A percentile compares a stretch with the other conserved stretches of the same genome.
Conservation (phyloP, 2,888 invertebrate genomes). For the Latrodectus elegans region DNA sequence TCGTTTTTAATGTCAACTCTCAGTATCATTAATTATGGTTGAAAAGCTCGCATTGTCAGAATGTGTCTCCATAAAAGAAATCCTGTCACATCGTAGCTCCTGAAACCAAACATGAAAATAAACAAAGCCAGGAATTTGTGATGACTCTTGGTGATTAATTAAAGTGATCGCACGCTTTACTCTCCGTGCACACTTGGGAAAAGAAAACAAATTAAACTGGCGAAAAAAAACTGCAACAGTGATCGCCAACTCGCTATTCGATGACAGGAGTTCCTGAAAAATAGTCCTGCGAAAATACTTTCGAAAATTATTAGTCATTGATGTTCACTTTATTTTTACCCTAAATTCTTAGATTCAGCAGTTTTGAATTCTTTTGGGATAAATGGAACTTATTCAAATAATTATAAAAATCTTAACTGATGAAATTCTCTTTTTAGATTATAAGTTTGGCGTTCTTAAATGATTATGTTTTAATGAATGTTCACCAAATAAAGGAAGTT, state of each 20-base stretch:
- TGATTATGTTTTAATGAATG: constrained; percentile 2
- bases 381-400: background rate
- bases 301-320: constrained; percentile 37
- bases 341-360: background rate
- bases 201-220: background rate
- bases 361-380: background rate
- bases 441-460: background rate
- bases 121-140: background rate
- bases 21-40: background rate
- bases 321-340: constrained; percentile 9
- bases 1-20: too few relatives aligned
- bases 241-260: constrained; percentile 31
- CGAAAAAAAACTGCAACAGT: background rate
- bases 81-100: background rate
- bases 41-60: background rate
- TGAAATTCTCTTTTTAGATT: background rate
- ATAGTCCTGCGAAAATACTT: constrained; percentile 20
- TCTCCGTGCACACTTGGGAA: background rate
- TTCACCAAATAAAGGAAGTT: background rate
- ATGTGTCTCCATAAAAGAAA: background rate
- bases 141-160: background rate
- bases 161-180: background rate
- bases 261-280: constrained; percentile 33
- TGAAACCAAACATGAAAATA: background rate
- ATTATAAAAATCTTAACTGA: background rate